Evolutionary conservation across 2,797 vertebrate species (phyloP), one percentile per base, ranked within the genome.

Genomic region (Zonotrichia albicollis): DNA sequence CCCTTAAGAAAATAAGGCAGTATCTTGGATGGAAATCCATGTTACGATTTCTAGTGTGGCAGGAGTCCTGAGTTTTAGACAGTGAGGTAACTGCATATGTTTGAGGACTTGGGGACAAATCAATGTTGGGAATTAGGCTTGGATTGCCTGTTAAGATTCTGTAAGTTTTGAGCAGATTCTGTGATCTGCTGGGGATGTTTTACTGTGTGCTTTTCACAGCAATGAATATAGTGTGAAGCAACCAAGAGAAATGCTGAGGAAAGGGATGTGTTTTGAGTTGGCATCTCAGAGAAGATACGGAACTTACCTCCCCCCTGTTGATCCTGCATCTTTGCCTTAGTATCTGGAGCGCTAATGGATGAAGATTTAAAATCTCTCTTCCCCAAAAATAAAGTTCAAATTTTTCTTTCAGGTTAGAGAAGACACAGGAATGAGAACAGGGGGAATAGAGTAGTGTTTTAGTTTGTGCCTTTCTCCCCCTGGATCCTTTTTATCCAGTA

Each of bases 21-120:
- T 70, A 60, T 68, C 53, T 83, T 60, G 48, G 60, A n/a, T 79
- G 36, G 30, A 90, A 80, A 80, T 77, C 18, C 14, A 22, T 29
- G 10, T 79, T 87, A 53, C 0, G 0, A 16, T 40, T 72, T 72
- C 26, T 50, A 36, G 9, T 20, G 13, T 73, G 22, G 42, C 46
- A 82, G 36, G 38, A 73, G 67, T 86, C 54, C 21, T 2, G 17
- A 34, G 46, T 32, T 68, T 54, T 45, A 87, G 42, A 68, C 32
- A 22, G 16, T 0, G 0, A 68, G 19, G 43, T 38, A 88, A 45
- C n/a, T 21, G 26, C 13, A 0, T 57, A 32, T 32, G 26, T 78
- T 75, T 75, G 46, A 81, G 16, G 50, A 84, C 46, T 48, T 70
- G 15, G n/a, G 54, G 43, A 45, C 48, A 87, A 75, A 73, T 62